Base-by-base conservation (phyloP, 2,888 invertebrate genomes). In the Podabrus alpinus region DNA sequence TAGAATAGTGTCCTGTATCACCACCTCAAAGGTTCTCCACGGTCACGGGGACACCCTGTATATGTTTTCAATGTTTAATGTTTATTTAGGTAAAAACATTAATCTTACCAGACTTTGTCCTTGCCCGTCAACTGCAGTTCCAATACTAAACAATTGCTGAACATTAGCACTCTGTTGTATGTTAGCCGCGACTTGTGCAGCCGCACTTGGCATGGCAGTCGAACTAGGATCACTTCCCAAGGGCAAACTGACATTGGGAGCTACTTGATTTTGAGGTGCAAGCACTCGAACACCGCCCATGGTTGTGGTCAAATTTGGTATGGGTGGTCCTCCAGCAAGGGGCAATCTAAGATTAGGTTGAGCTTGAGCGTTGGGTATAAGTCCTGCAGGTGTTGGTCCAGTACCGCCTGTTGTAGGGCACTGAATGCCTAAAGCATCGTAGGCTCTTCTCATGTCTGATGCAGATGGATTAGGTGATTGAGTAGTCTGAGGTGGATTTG, bases 341-440 rank as follows among this genome's bases (percentile, higher is more conserved):
- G 85, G 81, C 72, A 85, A 79, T 73, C 85, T 78, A 61, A 86
- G 78, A 71, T 76, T 80, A 24, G 79, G 81, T 80, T 81, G 25
- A 81, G 82, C 82, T 82, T 82, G 76, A 45, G 83, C 77, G 69
- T 84, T 85, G 19, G 84, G 83, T 72, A 86, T 79, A 66, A 85
- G 80, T 29, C 85, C 83, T 84, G 85, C 77, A 77, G 86, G 83
- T 69, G 84, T 81, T 13, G 89, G 84, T 66, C 88, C 88, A 3
- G 77, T 64, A 21, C 88, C 84, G 61, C 91, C 91, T 15, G 92
- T 90, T 75, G 92, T 90, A 10, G 93, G 92, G 83, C 92, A 92
- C 75, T 91, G 89, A 83, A 95, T 92, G 72, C 95, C 95, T 69
- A 95, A 89, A 76, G 94, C 94, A 85, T 94, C 94, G 86, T 94